phyloP scores from a whole-genome alignment of 2,888 invertebrate species.

The Belgica antarctica region DNA sequence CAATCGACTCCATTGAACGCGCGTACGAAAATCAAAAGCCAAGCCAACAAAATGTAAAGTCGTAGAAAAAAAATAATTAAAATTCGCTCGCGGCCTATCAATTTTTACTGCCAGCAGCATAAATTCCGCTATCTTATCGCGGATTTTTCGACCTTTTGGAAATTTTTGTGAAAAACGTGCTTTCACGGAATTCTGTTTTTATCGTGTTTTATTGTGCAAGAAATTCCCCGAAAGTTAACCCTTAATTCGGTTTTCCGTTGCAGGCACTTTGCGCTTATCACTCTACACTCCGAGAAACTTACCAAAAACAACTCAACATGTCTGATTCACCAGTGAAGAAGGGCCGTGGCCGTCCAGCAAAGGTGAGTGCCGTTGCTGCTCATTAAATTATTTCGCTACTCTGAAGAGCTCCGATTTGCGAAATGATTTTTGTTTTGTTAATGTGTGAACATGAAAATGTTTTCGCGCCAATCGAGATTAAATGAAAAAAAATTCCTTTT shows the following conservation, averaged over 20 bases:
- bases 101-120: neutral
- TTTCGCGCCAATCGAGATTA: slow-evolving; percentile 10
- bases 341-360: slow-evolving; percentile 31
- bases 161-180: neutral
- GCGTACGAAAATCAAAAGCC: neutral
- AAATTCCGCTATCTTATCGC: neutral
- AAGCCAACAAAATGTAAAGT: neutral
- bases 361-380: neutral
- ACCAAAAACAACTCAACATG: neutral
- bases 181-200: slow-evolving; percentile 4
- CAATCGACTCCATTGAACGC: no score
- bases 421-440: neutral
- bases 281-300: neutral
- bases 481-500: no score
- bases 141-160: neutral
- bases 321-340: slow-evolving; percentile 36
- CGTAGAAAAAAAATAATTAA: neutral
- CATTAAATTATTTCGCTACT: neutral
- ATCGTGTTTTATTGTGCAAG: neutral
- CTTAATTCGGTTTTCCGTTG: neutral
- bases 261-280: neutral
- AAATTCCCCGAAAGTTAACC: neutral
- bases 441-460: neutral
- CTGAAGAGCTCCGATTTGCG: neutral
- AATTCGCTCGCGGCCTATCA: neutral